Evolutionary conservation across 1,140 invertebrate species (phyloP), one percentile per base, ranked within the genome.

Genomic region (Anoplolepis gracilipes): DNA sequence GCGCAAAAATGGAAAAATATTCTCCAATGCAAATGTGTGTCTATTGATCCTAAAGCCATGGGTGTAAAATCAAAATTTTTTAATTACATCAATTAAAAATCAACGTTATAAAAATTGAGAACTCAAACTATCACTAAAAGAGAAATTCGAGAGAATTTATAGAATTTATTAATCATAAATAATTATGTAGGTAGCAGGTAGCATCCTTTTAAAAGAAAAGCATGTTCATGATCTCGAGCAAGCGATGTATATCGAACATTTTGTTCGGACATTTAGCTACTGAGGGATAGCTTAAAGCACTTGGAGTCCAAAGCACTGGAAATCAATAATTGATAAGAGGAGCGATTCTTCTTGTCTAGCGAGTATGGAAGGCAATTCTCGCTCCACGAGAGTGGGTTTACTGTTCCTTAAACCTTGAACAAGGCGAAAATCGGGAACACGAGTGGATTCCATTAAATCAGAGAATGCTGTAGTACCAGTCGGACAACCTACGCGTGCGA

Each of bases 301-400:
- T 69, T 62, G 76, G 22, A 79, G 76, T 67, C 42, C 62, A 69
- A 53, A 73, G 36, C 67, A 49, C 30, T 53, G 72, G 46, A 84
- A 84, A 84, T 77, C 81, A 64, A 84, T 84, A 84, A 84, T 84
- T 84, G 81, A 84, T 84, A 84, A 84, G 72, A 64, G 81, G 33
- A 55, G 49, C 81, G 61, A 84, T 84, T 77, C 61, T 55, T 84
- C 72, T 84, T 84, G 81, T 84, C 72, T 39, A 49, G 57, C 46
- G 72, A 53, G 61, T 49, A 59, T 36, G 81, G 59, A 77, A 61
- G 53, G 57, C 81, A 39, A 84, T 84, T 76, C 79, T 33, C 55
- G 22, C 22, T 76, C 13, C n/a, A 33, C 28, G 30, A 46, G 72
- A 2, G 25, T 64, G 28, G 72, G 62, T 84, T 84, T 77, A 77